A percentile compares a stretch with the other conserved stretches of the same genome.
Conservation (phyloP, 2,797 vertebrate genomes). For the Carduelis carduelis region DNA sequence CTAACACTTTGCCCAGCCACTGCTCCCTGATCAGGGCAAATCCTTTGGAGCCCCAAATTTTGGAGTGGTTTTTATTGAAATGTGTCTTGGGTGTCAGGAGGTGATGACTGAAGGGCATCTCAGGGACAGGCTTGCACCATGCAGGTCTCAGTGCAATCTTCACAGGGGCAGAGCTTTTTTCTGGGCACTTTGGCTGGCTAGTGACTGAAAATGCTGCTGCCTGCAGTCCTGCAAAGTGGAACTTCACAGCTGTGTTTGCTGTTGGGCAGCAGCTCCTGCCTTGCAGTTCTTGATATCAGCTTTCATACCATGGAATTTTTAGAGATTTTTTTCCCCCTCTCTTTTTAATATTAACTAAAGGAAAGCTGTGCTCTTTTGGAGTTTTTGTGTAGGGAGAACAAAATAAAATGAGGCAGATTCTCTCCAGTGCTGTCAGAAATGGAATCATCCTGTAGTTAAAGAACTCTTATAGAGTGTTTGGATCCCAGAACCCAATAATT, state of each 20-base stretch:
- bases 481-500: neutral
- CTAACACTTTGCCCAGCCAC: neutral
- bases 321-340: neutral
- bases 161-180: neutral
- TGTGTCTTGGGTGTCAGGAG: neutral
- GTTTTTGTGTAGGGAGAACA: neutral
- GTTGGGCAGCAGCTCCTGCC: neutral
- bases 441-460: neutral
- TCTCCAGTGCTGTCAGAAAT: neutral
- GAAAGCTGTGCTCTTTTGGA: neutral
- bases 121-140: neutral
- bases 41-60: neutral
- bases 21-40: neutral
- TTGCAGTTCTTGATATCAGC: neutral
- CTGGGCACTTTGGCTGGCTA: neutral
- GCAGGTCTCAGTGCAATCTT: neutral
- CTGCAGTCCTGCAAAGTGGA: neutral
- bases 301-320: neutral
- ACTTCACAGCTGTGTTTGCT: constrained; percentile 24
- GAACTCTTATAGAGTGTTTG: neutral
- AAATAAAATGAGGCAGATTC: neutral
- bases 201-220: neutral
- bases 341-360: neutral
- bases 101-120: neutral
- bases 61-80: neutral